Evolutionary conservation across 1,140 invertebrate species (phyloP).

Genomic region (Heliconius himera): DNA sequence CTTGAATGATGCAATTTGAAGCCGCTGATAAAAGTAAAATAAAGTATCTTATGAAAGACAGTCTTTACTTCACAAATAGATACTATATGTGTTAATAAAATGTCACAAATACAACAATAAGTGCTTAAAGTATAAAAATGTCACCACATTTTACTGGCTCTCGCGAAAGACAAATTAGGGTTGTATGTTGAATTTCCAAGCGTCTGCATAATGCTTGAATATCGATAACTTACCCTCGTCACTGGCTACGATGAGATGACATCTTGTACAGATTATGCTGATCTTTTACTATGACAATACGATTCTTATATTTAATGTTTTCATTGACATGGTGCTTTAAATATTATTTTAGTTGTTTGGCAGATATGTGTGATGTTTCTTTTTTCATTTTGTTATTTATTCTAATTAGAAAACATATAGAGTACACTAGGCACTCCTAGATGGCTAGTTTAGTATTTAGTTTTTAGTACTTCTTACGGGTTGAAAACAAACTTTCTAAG

Average conservation of each 20-base stretch:
- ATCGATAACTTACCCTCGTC: slow-evolving; percentile 33
- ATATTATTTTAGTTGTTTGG: too few species aligned
- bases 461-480: too few species aligned
- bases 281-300: neutral
- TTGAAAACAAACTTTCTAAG: too few species aligned
- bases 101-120: slow-evolving; percentile 23
- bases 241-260: slow-evolving; percentile 3
- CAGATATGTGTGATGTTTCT: too few species aligned
- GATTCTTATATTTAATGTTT: neutral
- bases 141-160: slow-evolving; percentile 25
- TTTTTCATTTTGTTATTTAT: too few species aligned
- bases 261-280: slow-evolving; percentile 3
- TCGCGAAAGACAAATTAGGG: slow-evolving; percentile 33
- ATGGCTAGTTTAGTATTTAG: too few species aligned
- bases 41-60: neutral
- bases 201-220: slow-evolving; percentile 28
- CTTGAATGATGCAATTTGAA: too few species aligned
- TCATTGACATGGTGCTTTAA: too few species aligned
- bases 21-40: too few species aligned
- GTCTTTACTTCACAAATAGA: neutral
- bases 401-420: too few species aligned
- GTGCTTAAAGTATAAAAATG: slow-evolving; percentile 31
- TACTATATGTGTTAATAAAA: neutral
- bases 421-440: too few species aligned
- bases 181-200: slow-evolving; percentile 31